Evolutionary conservation across 23 tunicate species (phyloP).

Genomic region (Halocynthia aurantium): DNA sequence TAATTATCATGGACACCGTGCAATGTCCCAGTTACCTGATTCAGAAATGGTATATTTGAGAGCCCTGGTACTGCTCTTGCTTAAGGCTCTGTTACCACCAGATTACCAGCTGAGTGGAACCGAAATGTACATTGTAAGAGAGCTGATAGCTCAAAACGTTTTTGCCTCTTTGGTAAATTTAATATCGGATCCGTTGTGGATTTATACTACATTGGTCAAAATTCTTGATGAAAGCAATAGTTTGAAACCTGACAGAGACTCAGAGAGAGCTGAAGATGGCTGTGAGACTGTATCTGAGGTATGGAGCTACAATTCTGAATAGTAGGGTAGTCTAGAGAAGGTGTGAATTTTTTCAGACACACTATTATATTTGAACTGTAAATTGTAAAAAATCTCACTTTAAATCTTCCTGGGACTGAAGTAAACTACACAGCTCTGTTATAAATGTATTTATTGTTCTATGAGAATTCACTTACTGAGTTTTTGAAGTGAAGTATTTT

Average conservation of each 20-base stretch:
- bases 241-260: background rate
- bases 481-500: no score
- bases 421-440: no score
- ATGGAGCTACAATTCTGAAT: no score
- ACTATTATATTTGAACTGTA: no score
- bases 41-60: slow-evolving; percentile 70
- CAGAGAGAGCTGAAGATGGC: background rate
- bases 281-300: background rate
- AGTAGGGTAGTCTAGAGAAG: no score
- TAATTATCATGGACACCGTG: slow-evolving; percentile 62
- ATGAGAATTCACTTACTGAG: no score
- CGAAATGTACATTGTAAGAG: slow-evolving; percentile 62
- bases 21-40: slow-evolving; percentile 61
- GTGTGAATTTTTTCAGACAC: no score
- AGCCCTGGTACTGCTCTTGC: slow-evolving; percentile 33
- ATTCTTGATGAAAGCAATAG: slow-evolving; percentile 21
- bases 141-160: slow-evolving; percentile 67
- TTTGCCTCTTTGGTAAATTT: slow-evolving; percentile 43
- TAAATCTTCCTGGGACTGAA: no score
- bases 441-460: no score
- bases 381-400: no score
- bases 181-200: slow-evolving; percentile 57
- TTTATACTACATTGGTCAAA: slow-evolving; percentile 15
- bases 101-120: slow-evolving; percentile 69
- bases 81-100: slow-evolving; percentile 72